Evolutionary conservation across 1,140 invertebrate genomes (phyloP).

Genomic region (Tetraneura akinire): DNA sequence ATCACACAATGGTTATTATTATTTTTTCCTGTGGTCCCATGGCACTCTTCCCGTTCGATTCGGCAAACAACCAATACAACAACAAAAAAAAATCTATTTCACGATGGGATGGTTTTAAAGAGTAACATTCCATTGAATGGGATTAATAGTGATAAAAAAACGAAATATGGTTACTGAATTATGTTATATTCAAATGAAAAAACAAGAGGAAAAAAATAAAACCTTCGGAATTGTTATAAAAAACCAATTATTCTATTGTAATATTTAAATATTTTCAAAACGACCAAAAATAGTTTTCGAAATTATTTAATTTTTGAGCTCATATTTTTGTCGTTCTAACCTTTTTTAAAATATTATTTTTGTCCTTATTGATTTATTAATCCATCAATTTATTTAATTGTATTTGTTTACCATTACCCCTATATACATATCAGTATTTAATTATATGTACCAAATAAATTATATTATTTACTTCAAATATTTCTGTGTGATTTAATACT

Average conservation of each 20-base stretch:
- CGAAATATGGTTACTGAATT: slow-evolving; percentile 25
- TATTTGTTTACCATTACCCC: too few relatives aligned
- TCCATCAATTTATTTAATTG: neutral
- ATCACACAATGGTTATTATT: too few relatives aligned
- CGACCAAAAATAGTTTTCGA: neutral
- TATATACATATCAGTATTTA: neutral
- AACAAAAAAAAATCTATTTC: neutral
- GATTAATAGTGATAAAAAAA: slow-evolving; percentile 40
- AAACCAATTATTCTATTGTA: slow-evolving; percentile 6
- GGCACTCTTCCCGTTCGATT: neutral
- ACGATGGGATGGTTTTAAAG: slow-evolving; percentile 18
- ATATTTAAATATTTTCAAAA: neutral
- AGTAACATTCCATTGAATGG: slow-evolving; percentile 22
- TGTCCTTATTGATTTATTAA: neutral
- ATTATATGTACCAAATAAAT: neutral
- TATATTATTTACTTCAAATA: too few relatives aligned
- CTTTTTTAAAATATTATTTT: too few relatives aligned
- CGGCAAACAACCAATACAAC: neutral
- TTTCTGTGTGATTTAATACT: too few relatives aligned
- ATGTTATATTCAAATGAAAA: neutral
- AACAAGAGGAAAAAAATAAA: slow-evolving; percentile 15
- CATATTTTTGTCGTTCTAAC: neutral
- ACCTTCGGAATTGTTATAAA: slow-evolving; percentile 11
- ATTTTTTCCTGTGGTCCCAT: neutral
- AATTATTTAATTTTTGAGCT: neutral